Evolutionary conservation across 2,888 invertebrate genomes (phyloP).

Genomic region (Cerceris rybyensis): DNA sequence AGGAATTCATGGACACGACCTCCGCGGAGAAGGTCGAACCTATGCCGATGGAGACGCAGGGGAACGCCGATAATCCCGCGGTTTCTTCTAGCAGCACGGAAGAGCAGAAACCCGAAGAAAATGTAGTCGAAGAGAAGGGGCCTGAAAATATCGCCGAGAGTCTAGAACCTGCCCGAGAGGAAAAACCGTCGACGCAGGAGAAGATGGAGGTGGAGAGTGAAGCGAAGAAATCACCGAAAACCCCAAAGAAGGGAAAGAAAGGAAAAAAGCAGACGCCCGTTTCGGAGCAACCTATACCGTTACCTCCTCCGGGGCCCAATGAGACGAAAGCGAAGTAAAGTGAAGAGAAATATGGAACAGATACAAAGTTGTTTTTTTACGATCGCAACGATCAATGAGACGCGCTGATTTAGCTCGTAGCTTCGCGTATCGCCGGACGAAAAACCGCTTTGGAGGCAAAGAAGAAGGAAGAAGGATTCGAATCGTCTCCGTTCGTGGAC

Average conservation of each 20-base stretch:
- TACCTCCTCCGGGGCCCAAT: slow-evolving; percentile 72
- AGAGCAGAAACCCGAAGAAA: slow-evolving; percentile 11
- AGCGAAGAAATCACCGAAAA: slow-evolving; percentile 57
- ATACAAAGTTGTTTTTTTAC: slow-evolving; percentile 2
- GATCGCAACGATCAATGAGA: slow-evolving; percentile 10
- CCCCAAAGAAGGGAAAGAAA: slow-evolving; percentile 73
- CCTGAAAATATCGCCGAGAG: not conserved
- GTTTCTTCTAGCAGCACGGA: not conserved
- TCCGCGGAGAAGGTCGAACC: not conserved
- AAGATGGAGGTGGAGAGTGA: slow-evolving; percentile 50
- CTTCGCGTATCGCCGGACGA: not conserved
- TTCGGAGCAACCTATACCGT: slow-evolving; percentile 76
- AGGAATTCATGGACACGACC: slow-evolving; percentile 13
- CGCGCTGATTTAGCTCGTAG: not conserved
- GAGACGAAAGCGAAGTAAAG: slow-evolving; percentile 50
- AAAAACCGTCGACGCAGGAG: slow-evolving; percentile 57
- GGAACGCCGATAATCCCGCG: slow-evolving; percentile 2
- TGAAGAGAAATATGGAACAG: not conserved
- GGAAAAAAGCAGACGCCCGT: slow-evolving; percentile 74
- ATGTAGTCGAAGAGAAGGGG: not conserved
- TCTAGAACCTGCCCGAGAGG: slow-evolving; percentile 12
- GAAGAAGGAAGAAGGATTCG: not conserved
- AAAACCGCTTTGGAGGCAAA: not conserved
- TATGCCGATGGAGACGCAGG: slow-evolving; percentile 41
- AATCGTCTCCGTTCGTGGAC: not conserved